A percentile compares a stretch with the other conserved stretches of the same genome.
Evolutionary conservation across 2,113 vertebrate genomes (phyloP).

Genomic region (Callocephalon fimbriatum): DNA sequence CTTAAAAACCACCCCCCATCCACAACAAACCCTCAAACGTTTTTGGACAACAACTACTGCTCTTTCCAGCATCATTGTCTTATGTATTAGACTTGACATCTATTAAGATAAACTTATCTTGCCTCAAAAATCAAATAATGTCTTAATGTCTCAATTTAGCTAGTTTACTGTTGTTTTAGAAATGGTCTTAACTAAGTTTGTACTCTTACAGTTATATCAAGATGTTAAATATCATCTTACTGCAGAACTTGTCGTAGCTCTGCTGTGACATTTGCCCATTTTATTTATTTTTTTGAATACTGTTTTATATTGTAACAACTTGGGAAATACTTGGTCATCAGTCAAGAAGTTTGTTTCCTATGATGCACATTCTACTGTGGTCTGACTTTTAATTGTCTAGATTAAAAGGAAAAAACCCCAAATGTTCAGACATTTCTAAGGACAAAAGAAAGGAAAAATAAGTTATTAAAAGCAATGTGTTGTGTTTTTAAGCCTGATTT

Average conservation of each 20-base stretch:
- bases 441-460: background rate
- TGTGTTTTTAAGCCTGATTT: background rate
- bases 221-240: background rate
- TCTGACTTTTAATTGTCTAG: background rate
- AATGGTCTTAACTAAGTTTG: background rate
- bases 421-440: background rate
- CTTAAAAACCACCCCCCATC: background rate
- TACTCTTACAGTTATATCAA: background rate
- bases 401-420: background rate
- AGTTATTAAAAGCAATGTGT: background rate
- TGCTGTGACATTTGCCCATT: background rate
- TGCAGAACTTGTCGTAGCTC: background rate
- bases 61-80: background rate
- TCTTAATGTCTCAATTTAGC: background rate
- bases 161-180: background rate
- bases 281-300: background rate
- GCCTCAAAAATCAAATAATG: background rate
- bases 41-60: background rate
- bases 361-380: background rate
- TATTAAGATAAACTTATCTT: background rate
- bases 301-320: background rate
- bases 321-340: background rate
- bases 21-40: rapidly evolving
- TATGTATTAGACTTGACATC: background rate
- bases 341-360: background rate